Conservation (phyloP, 64 coral and sea anemone genomes). For the Pocillopora verrucosa region DNA sequence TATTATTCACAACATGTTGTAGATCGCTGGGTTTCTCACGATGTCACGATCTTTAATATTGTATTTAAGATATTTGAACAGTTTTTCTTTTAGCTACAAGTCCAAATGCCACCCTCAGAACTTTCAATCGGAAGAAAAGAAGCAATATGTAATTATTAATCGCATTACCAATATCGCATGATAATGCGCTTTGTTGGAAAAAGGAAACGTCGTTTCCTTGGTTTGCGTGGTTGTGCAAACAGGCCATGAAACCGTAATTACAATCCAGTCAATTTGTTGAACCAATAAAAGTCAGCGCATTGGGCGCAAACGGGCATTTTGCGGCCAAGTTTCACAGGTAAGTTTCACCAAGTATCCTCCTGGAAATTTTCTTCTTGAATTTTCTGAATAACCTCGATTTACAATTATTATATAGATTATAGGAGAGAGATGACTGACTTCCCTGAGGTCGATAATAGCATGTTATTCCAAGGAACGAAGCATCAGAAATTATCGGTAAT, state of each 20-base stretch:
- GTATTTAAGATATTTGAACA: not conserved
- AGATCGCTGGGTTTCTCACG: not conserved
- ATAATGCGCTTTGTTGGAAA: not conserved
- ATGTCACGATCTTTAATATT: no score
- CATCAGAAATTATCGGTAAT: no score
- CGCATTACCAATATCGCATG: not conserved
- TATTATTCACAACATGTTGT: not conserved
- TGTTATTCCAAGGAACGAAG: no score
- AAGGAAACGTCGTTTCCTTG: not conserved
- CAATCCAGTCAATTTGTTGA: not conserved
- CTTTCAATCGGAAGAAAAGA: not conserved
- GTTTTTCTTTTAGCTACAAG: not conserved
- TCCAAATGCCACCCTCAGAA: not conserved
- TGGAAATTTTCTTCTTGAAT: no score
- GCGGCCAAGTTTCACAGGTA: not conserved
- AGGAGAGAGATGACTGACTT: no score
- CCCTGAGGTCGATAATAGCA: no score
- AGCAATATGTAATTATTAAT: not conserved
- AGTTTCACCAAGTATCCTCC: not conserved
- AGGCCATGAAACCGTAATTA: not conserved
- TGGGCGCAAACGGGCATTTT: not conserved
- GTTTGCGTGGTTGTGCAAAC: conserved; percentile 5
- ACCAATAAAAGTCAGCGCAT: not conserved
- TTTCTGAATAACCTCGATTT: no score
- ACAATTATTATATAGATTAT: no score